phyloP scores from a whole-genome alignment of 2,797 vertebrate species.

The Vespertilio murinus region DNA sequence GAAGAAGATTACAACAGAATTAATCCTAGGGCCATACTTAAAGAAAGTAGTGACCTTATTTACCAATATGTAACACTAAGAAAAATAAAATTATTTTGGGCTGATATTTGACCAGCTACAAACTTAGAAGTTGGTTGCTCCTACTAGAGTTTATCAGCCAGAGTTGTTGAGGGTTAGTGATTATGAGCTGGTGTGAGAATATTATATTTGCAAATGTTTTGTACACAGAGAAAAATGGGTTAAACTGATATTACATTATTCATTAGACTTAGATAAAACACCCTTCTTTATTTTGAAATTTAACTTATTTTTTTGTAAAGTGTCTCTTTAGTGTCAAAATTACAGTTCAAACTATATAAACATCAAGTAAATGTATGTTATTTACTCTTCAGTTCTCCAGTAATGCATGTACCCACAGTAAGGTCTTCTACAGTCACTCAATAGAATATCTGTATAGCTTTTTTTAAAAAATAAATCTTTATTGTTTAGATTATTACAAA shows the following conservation, averaged over 20 bases:
- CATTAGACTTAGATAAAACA: not conserved
- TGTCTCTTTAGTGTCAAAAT: conserved; percentile 23
- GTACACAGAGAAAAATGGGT: not conserved
- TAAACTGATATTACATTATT: not conserved
- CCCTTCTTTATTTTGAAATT: conserved; percentile 18
- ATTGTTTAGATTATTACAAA: too few species aligned
- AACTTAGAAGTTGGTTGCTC: not conserved
- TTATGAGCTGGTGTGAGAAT: not conserved
- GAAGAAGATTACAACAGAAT: not conserved
- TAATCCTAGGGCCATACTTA: not conserved
- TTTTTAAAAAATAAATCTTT: too few species aligned
- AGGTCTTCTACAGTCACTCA: conserved; percentile 33
- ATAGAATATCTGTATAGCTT: conserved; percentile 26
- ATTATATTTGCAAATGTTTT: not conserved
- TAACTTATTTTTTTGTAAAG: conserved; percentile 2
- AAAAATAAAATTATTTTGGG: conserved; percentile 6
- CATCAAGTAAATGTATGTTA: not conserved
- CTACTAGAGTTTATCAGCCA: not conserved
- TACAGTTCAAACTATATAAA: not conserved
- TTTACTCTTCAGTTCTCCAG: conserved; percentile 43
- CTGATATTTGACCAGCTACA: not conserved
- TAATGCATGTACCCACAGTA: not conserved
- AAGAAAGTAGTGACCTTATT: not conserved
- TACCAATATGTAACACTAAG: not conserved
- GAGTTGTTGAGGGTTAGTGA: not conserved